Base-by-base conservation (phyloP, 1,140 invertebrate species). In the Euglossa dilemma region DNA sequence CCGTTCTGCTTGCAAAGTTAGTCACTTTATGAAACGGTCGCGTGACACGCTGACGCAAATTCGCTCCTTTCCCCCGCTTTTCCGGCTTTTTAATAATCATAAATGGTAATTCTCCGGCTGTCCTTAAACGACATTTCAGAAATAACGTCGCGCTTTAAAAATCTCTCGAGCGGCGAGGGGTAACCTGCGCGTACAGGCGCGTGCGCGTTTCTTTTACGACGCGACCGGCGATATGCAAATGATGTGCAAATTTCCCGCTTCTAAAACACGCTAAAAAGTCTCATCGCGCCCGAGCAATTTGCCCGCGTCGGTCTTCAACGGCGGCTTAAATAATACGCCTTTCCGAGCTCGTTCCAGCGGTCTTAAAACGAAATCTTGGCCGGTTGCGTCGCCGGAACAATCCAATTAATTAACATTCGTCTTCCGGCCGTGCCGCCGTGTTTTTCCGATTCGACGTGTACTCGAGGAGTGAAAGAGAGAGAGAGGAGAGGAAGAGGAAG, bases 221-320 rank as follows among this genome's bases (percentile, higher is more conserved):
- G 8, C 47, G 47, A 50, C 36, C 70, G 18, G 18, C 36, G 63
- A 75, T 82, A 82, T 82, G 73, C 63, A 82, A 82, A 82, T 67
- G 52, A 25, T 36, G 72, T 81, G 73, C 63, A 82, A 82, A 82
- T 82, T 67, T 76, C n/a, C 70, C n/a, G 28, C 9, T 73, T 82
- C 63, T 67, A 47, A 82, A 59, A 67, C 72, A 57, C 18, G 72
- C 20, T 69, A 67, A 67, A 76, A 76, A 54, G 52, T 66, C 54
- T 25, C 71, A 45, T 56, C 80, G 80, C 52, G 36, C 23, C 45
- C 59, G 43, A 67, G 72, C 72, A 75, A 75, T 80, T 73, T 81
- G 43, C 50, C 47, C n/a, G 25, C 50, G 70, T 43, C 52, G 47
- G 6, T 80, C 56, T n/a, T 61, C 54, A n/a, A 8, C 14, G 11